Evolutionary conservation across 2,797 vertebrate species (phyloP), one percentile per base, ranked within the genome.

Genomic region (Esox lucius): DNA sequence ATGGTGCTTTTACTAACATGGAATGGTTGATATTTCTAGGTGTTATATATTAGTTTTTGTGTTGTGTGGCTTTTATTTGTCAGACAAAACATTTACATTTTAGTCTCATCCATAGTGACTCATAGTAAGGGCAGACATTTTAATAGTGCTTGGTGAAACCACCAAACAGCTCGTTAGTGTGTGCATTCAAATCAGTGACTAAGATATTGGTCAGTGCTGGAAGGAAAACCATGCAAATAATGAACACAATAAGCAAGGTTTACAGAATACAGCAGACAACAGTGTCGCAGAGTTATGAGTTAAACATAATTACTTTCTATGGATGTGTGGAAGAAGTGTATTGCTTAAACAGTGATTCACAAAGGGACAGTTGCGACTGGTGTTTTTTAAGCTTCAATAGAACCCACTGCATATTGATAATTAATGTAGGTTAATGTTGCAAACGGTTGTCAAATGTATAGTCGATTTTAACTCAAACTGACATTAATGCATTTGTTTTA

Each of bases 401-500:
- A 9, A 42, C 9, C 39, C 5, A 5, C 15, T 17, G 49, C 16
- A 15, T 17, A 13, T 51, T 51, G 49, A 16, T 22, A n/a, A n/a
- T 56, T 7, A 7, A 56, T 56, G 8, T 8, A 56, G 8, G 17
- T 56, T 56, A 8, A 56, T 56, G 2, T n/a, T 17, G 51, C 17
- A 53, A 56, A 56, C 3, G 8, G 6, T 6, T n/a, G 7, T 22
- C 61, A 28, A 31, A 5, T 75, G 28, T 31, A 31, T 31, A 31
- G 28, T 31, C 28, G 28, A 31, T 46, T 46, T 33, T 39, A 1
- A 48, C 5, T 64, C 11, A 71, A 74, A 66, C 75, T 0, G 9
- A 6, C 31, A 6, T 19, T 1, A 22, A 24, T 59, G 3, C 12
- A 31, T 68, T 75, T 68, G 31, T 82, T 71, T 70, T 69, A 28